These are phyloP conservation scores for Xerus inauris DNA, from an alignment of 2,113 vertebrate genomes.

Conservation along the genomic window DNA sequence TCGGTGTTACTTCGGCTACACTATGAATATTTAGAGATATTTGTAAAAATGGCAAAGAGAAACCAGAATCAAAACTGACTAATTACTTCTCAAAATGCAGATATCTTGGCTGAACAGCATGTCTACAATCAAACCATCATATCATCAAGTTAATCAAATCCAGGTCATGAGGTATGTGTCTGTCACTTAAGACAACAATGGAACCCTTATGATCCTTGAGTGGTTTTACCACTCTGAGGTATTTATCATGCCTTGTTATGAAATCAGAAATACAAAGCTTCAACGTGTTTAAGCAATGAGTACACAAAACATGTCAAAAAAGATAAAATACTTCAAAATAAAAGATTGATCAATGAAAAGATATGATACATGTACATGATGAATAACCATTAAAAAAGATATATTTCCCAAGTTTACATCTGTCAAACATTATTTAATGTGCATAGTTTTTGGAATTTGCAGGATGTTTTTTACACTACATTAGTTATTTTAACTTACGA, in stretches of 20 bases:
- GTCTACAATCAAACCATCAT: slow-evolving; percentile 29
- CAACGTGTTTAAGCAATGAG: slow-evolving; percentile 44
- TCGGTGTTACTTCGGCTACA: background rate
- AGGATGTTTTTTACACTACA: background rate
- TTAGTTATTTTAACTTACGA: slow-evolving; percentile 8
- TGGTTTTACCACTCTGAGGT: background rate
- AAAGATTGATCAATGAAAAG: slow-evolving; percentile 25
- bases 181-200: slow-evolving; percentile 23
- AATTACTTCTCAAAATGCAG: slow-evolving; percentile 7
- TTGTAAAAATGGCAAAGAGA: background rate
- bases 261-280: slow-evolving; percentile 47
- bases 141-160: slow-evolving; percentile 31
- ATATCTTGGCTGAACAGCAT: background rate
- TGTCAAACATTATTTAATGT: background rate
- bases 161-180: background rate
- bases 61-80: slow-evolving; percentile 34
- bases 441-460: background rate
- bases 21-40: slow-evolving; percentile 41
- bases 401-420: background rate
- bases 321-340: slow-evolving; percentile 38
- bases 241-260: slow-evolving; percentile 8
- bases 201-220: background rate
- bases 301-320: slow-evolving; percentile 10
- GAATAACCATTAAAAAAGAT: background rate
- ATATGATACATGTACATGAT: background rate